Conservation (phyloP, 2,113 vertebrate genomes). For the Corythaixoides concolor region DNA sequence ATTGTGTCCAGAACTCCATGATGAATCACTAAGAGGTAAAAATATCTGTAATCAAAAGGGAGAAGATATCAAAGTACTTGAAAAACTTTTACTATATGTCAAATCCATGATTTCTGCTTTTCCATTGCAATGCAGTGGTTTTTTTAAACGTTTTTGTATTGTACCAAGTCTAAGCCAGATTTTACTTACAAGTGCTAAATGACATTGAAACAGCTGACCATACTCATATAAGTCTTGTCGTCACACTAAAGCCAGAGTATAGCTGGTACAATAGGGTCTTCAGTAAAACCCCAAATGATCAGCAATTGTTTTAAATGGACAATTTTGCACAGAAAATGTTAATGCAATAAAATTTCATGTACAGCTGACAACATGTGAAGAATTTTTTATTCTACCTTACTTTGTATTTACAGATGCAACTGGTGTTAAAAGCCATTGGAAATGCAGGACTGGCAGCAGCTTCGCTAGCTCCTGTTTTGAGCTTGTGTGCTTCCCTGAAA, state of each 20-base stretch:
- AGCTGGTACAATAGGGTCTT: not conserved
- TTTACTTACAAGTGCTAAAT: not conserved
- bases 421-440: conserved; percentile 82
- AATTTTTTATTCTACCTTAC: not conserved
- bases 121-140: not conserved
- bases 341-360: not conserved
- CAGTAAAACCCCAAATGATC: not conserved
- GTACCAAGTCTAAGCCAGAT: not conserved
- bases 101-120: not conserved
- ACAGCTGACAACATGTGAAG: not conserved
- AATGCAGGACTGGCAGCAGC: conserved; percentile 77
- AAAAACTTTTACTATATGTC: not conserved
- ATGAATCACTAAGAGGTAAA: not conserved
- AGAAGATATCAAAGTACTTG: not conserved
- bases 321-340: not conserved
- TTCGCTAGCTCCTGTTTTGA: conserved; percentile 67
- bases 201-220: not conserved
- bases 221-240: not conserved
- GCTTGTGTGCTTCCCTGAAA: conserved; percentile 60
- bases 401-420: conserved; percentile 70
- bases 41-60: not conserved
- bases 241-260: not conserved
- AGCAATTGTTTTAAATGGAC: not conserved
- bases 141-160: not conserved
- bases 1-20: not conserved